Evolutionary conservation across 2,888 invertebrate genomes (phyloP).

Genomic region (Abrostola triplasia): DNA sequence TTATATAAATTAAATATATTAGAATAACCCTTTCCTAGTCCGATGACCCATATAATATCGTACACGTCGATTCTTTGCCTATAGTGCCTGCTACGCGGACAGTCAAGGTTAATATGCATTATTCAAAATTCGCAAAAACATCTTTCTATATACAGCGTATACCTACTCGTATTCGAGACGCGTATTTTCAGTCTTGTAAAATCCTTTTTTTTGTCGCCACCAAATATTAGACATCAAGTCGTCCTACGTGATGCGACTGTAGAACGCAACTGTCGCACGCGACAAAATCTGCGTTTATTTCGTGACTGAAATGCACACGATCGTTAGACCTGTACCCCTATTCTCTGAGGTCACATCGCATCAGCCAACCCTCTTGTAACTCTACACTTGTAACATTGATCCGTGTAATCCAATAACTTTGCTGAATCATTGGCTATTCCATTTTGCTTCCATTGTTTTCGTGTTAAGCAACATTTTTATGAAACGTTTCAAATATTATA

Average conservation of each 20-base stretch:
- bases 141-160: no score
- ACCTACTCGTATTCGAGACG: constrained; percentile 47
- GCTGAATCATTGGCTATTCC: constrained; percentile 25
- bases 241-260: constrained; percentile 65
- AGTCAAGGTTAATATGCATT: no score
- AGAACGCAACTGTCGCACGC: constrained; percentile 50
- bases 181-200: constrained; percentile 63
- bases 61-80: no score
- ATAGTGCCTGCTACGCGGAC: no score
- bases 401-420: constrained; percentile 29
- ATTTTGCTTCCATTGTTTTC: constrained; percentile 27
- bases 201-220: constrained; percentile 67
- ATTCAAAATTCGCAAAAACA: no score
- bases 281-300: constrained; percentile 61
- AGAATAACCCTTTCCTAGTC: no score
- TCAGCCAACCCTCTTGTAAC: constrained; percentile 30
- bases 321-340: constrained; percentile 45
- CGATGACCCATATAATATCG: no score
- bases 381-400: constrained; percentile 31
- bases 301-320: constrained; percentile 48
- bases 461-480: constrained; percentile 30
- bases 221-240: constrained; percentile 73
- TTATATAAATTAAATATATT: no score
- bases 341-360: constrained; percentile 49
- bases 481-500: constrained; percentile 26